Evolutionary conservation across 2,888 invertebrate genomes (phyloP).

Genomic region (Polydrusus pterygomalis): DNA sequence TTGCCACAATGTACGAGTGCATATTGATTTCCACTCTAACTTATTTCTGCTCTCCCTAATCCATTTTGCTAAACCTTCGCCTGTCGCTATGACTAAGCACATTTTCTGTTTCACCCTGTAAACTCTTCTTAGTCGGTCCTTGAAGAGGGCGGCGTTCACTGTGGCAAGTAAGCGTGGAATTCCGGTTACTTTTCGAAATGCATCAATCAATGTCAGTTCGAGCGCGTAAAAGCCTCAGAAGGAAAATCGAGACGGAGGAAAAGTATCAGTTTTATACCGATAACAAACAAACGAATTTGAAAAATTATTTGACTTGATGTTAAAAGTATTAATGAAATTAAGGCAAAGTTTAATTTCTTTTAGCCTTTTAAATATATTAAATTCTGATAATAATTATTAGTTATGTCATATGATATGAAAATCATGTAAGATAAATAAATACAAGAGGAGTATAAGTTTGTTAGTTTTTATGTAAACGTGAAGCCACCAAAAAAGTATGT

Average conservation of each 20-base stretch:
- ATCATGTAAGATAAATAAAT: no score
- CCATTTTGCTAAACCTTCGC: neutral
- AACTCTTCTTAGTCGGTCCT: neutral
- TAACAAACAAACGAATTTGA: slow-evolving; percentile 15
- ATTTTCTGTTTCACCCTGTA: slow-evolving; percentile 1
- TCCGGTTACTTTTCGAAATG: slow-evolving; percentile 46
- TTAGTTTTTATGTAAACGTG: no score
- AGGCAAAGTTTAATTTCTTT: neutral
- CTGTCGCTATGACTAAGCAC: neutral
- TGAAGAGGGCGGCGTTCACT: slow-evolving; percentile 25
- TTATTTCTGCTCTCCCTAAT: neutral
- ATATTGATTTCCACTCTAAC: no score
- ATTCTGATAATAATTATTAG: no score
- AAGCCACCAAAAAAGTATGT: no score
- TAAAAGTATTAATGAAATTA: neutral
- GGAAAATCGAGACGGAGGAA: slow-evolving; percentile 12
- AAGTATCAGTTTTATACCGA: slow-evolving; percentile 16
- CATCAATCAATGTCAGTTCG: slow-evolving; percentile 49
- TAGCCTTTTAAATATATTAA: no score
- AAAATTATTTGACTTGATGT: slow-evolving; percentile 2
- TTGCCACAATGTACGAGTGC: no score
- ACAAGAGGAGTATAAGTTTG: no score
- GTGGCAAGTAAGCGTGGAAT: slow-evolving; percentile 44
- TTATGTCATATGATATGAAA: no score
- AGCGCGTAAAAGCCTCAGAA: slow-evolving; percentile 11